A percentile compares a stretch with the other conserved stretches of the same genome.
phyloP scores from a whole-genome alignment of 2,797 vertebrate genomes.

The Graptemys geographica region DNA sequence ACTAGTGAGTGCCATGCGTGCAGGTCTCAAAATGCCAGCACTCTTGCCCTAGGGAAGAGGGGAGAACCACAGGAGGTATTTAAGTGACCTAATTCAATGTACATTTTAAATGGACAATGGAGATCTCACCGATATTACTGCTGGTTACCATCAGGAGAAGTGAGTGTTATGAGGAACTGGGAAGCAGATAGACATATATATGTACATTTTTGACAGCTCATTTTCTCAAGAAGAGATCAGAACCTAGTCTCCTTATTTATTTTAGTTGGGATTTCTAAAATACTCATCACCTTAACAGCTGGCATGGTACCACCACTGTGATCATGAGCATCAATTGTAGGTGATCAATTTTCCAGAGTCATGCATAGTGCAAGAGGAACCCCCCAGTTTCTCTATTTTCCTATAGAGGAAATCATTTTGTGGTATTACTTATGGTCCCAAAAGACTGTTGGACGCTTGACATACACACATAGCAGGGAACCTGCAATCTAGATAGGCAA shows the following conservation, averaged over 20 bases:
- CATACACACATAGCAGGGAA: constrained; percentile 40
- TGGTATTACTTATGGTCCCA: background rate
- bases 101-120: background rate
- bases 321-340: background rate
- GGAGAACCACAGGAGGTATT: background rate
- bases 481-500: constrained; percentile 19
- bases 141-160: background rate
- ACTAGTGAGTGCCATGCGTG: background rate
- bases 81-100: background rate
- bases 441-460: background rate
- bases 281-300: constrained; percentile 40
- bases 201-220: background rate
- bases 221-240: background rate
- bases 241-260: background rate
- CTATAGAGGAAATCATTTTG: fast-evolving
- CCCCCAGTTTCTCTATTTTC: background rate
- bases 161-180: background rate
- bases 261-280: background rate
- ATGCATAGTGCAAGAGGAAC: background rate
- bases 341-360: background rate
- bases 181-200: background rate
- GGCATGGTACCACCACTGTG: background rate
- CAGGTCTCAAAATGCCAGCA: background rate
- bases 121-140: background rate
- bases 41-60: background rate